Base-by-base conservation (phyloP, 2,113 vertebrate genomes). In the Turdus rufiventris region DNA sequence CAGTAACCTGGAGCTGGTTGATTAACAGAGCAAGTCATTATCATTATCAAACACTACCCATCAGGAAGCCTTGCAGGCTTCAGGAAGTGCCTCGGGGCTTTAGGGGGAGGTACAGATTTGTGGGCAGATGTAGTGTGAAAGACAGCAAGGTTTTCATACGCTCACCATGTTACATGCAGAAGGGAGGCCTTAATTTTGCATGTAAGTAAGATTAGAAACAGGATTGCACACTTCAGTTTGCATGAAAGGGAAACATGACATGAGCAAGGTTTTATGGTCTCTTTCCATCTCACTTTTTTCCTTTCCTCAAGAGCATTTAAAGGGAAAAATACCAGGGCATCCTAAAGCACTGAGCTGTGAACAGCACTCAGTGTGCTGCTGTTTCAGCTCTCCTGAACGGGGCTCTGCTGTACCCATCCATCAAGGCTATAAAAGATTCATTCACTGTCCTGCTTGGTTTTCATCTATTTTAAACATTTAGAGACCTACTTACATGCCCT, bases 401-500 rank as follows among this genome's bases (percentile, higher is more conserved):
- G 34, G 50, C 74, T 91, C 65, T 89, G 66, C 90, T 88, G 50
- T 92, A 89, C 74, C 43, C 61, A 58, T 85, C 87, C 88, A 62
- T 87, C 89, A 78, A 75, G 31, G 43, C 50, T 85, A 95, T 97
- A 34, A 97, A 97, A 95, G 43, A 96, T 96, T 94, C 43, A 97
- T 96, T 76, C 80, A 40, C 61, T 93, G 61, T 90, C 80, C 85
- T 88, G 71, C 76, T 80, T 84, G 36, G 47, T 74, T 95, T 96
- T 93, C 93, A 87, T 86, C 88, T 90, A 38, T 94, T 96, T 96
- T 94, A 86, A 96, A 93, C 95, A 94, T 94, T 91, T 57, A 90
- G 88, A 81, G 91, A 97, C 93, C 96, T 91, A 95, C 78, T 96
- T 94, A 66, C 8, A 0, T 47, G 77, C 53, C 77, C 80, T 95